Conservation (phyloP, 2,797 vertebrate genomes). For the Syngnathus rostellatus region DNA sequence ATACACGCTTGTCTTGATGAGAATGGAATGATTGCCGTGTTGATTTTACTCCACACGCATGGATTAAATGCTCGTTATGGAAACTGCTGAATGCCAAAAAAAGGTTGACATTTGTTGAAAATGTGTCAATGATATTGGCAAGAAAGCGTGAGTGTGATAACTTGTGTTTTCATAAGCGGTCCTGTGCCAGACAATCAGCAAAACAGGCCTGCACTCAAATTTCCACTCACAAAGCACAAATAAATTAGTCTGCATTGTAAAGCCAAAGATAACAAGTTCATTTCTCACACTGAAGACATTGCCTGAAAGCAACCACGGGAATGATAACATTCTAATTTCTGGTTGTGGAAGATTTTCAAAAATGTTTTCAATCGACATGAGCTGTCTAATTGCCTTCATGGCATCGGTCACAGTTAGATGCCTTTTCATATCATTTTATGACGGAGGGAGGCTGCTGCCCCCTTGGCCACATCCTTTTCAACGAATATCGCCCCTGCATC, state of each 20-base stretch:
- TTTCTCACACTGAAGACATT: neutral
- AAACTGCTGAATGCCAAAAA: neutral
- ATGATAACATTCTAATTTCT: neutral
- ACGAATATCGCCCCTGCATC: too few species aligned
- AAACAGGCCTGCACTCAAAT: neutral
- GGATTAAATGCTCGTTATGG: neutral
- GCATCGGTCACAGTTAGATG: too few species aligned
- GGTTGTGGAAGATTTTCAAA: too few species aligned
- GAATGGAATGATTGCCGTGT: slow-evolving; percentile 25
- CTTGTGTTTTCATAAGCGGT: neutral
- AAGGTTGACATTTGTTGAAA: neutral
- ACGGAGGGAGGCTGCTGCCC: too few species aligned
- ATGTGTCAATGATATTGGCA: neutral
- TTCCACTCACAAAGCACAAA: neutral
- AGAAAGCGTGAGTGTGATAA: neutral
- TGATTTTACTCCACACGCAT: neutral
- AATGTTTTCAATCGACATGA: too few species aligned
- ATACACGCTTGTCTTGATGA: slow-evolving; percentile 37
- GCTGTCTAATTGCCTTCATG: too few species aligned
- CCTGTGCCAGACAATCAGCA: slow-evolving; percentile 1
- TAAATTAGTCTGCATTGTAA: neutral
- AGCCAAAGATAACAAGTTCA: slow-evolving; percentile 1
- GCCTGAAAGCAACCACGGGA: neutral
- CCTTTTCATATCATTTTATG: too few species aligned
- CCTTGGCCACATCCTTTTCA: too few species aligned